Evolutionary conservation across 2,888 invertebrate species (phyloP), one percentile per base, ranked within the genome.

Genomic region (Orthosia gracilis): DNA sequence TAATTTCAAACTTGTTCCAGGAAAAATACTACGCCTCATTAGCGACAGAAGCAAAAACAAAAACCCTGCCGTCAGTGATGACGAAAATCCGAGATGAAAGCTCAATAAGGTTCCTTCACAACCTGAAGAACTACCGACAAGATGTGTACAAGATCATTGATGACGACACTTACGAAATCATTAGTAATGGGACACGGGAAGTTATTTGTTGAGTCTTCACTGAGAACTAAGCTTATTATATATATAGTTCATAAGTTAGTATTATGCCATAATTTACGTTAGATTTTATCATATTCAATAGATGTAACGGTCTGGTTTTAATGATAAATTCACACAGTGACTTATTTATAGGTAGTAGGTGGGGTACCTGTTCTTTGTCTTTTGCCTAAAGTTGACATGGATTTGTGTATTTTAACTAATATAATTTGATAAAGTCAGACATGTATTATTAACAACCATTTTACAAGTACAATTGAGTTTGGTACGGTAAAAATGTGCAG

Each of bases 21-120:
- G 97, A 97, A 89, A 94, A 94, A 58, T 98, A 98, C 90, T 98
- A 98, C 92, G 97, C 97, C 17, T 97, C 97, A 23, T 92, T 98
- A 31, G 97, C 98, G 0, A 90, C 94, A 0, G 97, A 97, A 78
- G 98, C 97, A 0, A 94, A 96, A n/a, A 96, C 97, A 17, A 92
- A 95, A 31, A 97, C 97, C 2, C 94, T 98, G 4, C 97, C 97
- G 0, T 97, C 97, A 0, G 98, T 98, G 4, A 95, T 98, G 61
- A 97, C 97, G 13, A 97, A 97, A 87, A 96, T 98, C 47, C 97
- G 98, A 66, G 97, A 98, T 76, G 97, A 97, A 84, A 98, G 97
- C 86, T 97, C 97, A 7, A 93, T 91, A 55, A 90, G 97, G 9
- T 97, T 97, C 90, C 95, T 97, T 17, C 97, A 97, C 89, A 97